Conservation (phyloP, 2,888 invertebrate genomes). For the Mamestra brassicae region DNA sequence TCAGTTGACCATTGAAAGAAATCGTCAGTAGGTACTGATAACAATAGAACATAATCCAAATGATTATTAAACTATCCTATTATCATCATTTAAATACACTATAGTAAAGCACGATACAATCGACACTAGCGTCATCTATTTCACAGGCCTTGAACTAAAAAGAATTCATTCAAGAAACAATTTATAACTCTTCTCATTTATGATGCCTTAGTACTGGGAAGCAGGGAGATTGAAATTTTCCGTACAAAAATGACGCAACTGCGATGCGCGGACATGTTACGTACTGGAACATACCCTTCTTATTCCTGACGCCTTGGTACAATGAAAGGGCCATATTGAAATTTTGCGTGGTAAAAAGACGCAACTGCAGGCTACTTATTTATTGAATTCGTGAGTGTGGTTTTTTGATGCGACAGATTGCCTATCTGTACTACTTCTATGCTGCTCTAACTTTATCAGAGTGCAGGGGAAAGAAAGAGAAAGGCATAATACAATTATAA, state of each 20-base stretch:
- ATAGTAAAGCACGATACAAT: not conserved
- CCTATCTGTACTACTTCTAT: not conserved
- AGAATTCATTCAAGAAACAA: not conserved
- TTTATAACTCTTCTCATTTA: constrained; percentile 17
- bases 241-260: constrained; percentile 41
- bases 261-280: not conserved
- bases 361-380: not conserved
- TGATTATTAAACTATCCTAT: not conserved
- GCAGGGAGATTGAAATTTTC: constrained; percentile 38
- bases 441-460: too few species aligned
- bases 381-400: too few species aligned
- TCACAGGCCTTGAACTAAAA: not conserved
- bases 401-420: not conserved
- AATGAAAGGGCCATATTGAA: constrained; percentile 17
- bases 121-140: constrained; percentile 6
- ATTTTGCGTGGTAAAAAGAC: constrained; percentile 26
- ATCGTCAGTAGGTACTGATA: too few species aligned
- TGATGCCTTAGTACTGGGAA: constrained; percentile 40
- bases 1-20: too few species aligned
- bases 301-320: constrained; percentile 21
- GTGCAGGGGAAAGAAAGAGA: too few species aligned
- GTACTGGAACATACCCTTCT: not conserved
- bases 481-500: too few species aligned
- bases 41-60: too few species aligned
- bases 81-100: not conserved